Base-by-base conservation (phyloP, 2,113 vertebrate genomes). In the Vicugna pacos region DNA sequence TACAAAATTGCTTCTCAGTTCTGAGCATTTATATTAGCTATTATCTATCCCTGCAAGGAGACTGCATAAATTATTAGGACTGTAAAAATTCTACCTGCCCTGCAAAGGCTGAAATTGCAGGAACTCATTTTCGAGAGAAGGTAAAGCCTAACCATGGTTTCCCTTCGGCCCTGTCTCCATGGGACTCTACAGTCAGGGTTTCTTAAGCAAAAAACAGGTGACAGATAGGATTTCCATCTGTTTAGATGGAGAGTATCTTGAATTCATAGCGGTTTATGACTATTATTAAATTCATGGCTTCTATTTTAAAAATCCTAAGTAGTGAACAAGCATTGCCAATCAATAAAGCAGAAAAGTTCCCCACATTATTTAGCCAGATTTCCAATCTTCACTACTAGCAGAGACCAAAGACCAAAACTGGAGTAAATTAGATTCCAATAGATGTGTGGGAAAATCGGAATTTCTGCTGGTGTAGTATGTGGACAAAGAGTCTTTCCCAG, bases 401-500 rank as follows among this genome's bases (percentile, higher is more conserved):
- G 30, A 84, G 10, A 82, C 54, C 24, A 83, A 60, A 4, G 26
- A 56, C 9, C 77, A 76, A 69, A 94, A 81, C 24, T 56, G 24
- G 54, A 91, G 19, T 48, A 89, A 91, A 42, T 95, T 93, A 69
- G 58, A 9, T 97, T 82, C 67, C n/a, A 69, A 69, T 22, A 73
- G 89, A 88, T 72, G 58, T 93, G 94, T 95, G 97, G 89, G 95
- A 96, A 93, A 94, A 95, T 28, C 56, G 89, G 83, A 81, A 94
- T 95, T 79, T 93, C 82, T 79, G 80, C 82, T 96, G 35, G 77
- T 75, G 42, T 5, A 52, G 30, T n/a, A 64, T 81, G 64, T 46
- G 54, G 64, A 98, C 97, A 98, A 98, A 96, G 48, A 65, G 13
- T 87, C 69, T 94, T 95, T 69, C 85, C 95, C 64, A 58, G 85